These are phyloP conservation scores for Acleris laterana DNA, from an alignment of 2,888 invertebrate genomes.

Conservation along the genomic window DNA sequence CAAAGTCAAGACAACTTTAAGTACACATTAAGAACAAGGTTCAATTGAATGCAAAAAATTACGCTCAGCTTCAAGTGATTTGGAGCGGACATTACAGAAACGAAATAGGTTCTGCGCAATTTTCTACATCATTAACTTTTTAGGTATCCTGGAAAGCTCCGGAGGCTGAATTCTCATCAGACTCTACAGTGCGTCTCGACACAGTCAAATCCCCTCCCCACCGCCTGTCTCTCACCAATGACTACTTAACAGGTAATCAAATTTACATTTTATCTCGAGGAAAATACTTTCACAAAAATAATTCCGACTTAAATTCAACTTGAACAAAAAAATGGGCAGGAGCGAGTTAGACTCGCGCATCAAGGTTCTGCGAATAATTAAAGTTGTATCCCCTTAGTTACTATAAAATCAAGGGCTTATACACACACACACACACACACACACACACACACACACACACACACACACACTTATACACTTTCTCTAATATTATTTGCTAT, in stretches of 20 bases:
- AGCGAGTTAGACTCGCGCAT: too few relatives aligned
- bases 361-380: too few relatives aligned
- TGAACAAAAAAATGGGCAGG: conserved; percentile 24
- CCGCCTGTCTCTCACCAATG: conserved; percentile 80
- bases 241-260: conserved; percentile 80
- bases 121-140: conserved; percentile 1
- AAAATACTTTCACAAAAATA: conserved; percentile 14
- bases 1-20: too few relatives aligned
- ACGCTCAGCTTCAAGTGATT: too few relatives aligned
- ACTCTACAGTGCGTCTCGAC: conserved; percentile 71
- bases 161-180: conserved; percentile 73
- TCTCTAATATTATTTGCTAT: too few relatives aligned
- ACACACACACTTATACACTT: too few relatives aligned
- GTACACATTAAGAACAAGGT: too few relatives aligned
- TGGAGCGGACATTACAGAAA: background rate
- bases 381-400: too few relatives aligned
- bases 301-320: conserved; percentile 27
- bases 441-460: too few relatives aligned
- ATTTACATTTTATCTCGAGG: conserved; percentile 7
- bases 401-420: too few relatives aligned
- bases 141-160: conserved; percentile 81
- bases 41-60: too few relatives aligned
- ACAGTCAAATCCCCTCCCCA: conserved; percentile 69
- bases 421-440: too few relatives aligned
- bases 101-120: background rate